phyloP scores from a whole-genome alignment of 2,113 vertebrate genomes.

The Octodon degus region DNA sequence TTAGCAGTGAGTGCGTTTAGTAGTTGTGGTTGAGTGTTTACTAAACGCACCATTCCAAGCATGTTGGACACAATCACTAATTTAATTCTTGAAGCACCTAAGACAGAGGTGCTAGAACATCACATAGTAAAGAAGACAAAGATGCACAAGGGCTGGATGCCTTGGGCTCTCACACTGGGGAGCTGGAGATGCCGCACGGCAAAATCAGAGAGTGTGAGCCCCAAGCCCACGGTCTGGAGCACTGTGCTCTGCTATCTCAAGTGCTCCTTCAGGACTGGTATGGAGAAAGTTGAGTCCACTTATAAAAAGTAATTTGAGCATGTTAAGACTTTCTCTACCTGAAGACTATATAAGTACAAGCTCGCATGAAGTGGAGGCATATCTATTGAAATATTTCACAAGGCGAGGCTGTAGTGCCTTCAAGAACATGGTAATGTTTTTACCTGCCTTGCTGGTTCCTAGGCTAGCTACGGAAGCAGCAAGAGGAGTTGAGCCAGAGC shows the following conservation, averaged over 20 bases:
- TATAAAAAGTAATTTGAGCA: background rate
- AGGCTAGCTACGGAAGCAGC: background rate
- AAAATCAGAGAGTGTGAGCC: background rate
- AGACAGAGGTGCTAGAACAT: background rate
- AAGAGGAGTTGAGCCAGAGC: background rate
- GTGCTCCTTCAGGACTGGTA: background rate
- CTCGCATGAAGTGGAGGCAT: background rate
- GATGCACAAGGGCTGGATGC: background rate
- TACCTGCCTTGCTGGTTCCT: background rate
- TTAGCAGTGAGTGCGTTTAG: background rate
- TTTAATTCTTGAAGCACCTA: background rate
- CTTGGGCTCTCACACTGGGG: background rate
- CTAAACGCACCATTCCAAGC: rapidly evolving
- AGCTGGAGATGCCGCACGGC: rapidly evolving
- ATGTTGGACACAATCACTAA: background rate
- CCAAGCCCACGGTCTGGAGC: background rate
- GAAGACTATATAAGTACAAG: background rate
- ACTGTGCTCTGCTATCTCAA: rapidly evolving
- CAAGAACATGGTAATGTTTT: rapidly evolving
- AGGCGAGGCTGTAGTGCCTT: background rate
- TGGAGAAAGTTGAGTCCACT: background rate
- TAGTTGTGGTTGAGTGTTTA: background rate
- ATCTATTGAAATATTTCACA: background rate
- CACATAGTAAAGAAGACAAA: background rate
- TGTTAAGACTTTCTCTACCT: background rate